Evolutionary conservation across 2,888 invertebrate genomes (phyloP), one percentile per base, ranked within the genome.

Genomic region (Steromphala cineraria): DNA sequence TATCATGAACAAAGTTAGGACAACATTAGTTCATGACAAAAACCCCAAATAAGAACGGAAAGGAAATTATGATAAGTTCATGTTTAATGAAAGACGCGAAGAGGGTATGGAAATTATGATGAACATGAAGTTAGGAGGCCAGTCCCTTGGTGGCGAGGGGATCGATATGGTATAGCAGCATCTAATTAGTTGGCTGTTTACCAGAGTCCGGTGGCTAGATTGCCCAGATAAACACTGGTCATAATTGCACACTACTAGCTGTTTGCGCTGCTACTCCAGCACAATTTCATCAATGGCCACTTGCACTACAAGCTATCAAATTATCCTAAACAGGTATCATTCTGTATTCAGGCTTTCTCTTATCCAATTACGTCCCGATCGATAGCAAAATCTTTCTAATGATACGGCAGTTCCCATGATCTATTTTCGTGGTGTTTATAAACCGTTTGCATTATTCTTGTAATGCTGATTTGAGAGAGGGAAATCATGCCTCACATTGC

Each of bases 251-350:
- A 28, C 62, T 62, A n/a, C 62, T 62, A 17, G 62, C 62, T 62
- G 62, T 62, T 62, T 24, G 28, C 21, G 15, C 24, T 28, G 13
- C 15, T 28, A 24, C 62, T 62, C 62, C 28, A 62, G n/a, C 28
- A 62, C 28, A 24, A 62, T 62, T 62, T 62, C 62, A 62, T 62
- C 62, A 62, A 24, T 62, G 62, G n/a, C 28, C 62, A 28, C 62
- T 62, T 28, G 62, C 62, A 28, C 24, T 62, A 24, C 7, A 15
- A 28, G 24, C 62, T 62, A 62, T 62, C 62, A 62, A 62, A 62
- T 62, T 62, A 62, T 62, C 62, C 62, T 62, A 62, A 62, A 62
- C 62, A 62, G 62, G 28, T 62, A 62, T 62, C 62, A 62, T 62
- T 62, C 62, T 28, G 28, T 62, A 62, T 62, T 15, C 62, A 62